These are phyloP conservation scores for Idaea biselata DNA, from an alignment of 2,888 invertebrate species.

Conservation along the genomic window DNA sequence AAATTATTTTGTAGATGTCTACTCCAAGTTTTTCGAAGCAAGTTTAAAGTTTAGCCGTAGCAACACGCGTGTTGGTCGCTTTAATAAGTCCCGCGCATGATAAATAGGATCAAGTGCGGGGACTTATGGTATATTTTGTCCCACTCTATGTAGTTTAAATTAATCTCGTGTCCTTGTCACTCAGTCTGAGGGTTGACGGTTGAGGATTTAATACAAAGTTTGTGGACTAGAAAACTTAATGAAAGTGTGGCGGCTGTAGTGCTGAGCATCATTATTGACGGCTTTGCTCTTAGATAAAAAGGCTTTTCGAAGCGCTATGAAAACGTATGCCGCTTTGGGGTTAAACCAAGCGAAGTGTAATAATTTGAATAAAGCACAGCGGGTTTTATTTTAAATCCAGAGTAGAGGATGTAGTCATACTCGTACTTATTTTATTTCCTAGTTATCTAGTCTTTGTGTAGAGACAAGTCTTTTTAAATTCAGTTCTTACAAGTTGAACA, in stretches of 20 bases:
- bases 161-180: conserved; percentile 40
- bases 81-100: conserved; percentile 75
- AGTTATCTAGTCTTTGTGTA: conserved; percentile 22
- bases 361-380: conserved; percentile 36
- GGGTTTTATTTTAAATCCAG: conserved; percentile 37
- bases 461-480: conserved; percentile 10
- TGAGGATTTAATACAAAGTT: conserved; percentile 55
- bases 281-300: conserved; percentile 66
- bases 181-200: conserved; percentile 48
- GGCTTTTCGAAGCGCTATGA: conserved; percentile 54
- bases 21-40: conserved; percentile 49
- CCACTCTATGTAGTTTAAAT: conserved; percentile 36
- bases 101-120: conserved; percentile 74
- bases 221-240: conserved; percentile 67
- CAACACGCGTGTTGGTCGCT: conserved; percentile 69
- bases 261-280: conserved; percentile 69
- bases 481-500: neutral
- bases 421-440: conserved; percentile 25
- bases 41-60: conserved; percentile 61
- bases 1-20: conserved; percentile 21
- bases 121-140: conserved; percentile 43
- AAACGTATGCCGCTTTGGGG: conserved; percentile 67
- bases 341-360: conserved; percentile 50
- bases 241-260: conserved; percentile 63
- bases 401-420: conserved; percentile 19